These are phyloP conservation scores for Crax fasciolata DNA, from an alignment of 2,797 vertebrate species.

Conservation along the genomic window DNA sequence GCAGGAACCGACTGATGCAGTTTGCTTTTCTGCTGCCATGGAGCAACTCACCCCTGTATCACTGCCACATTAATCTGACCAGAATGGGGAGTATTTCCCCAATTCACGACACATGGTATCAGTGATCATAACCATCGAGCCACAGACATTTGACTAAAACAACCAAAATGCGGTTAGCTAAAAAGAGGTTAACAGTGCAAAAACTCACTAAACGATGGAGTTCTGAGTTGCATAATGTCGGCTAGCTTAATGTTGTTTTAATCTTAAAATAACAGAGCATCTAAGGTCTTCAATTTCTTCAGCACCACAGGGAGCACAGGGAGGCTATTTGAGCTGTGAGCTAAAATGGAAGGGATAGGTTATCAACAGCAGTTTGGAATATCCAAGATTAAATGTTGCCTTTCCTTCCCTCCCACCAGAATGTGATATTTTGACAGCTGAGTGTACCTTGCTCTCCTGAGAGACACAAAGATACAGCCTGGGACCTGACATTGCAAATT, in stretches of 20 bases:
- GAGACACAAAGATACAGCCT: neutral
- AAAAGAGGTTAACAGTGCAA: conserved; percentile 2
- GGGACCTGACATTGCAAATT: conserved; percentile 25
- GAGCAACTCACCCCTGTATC: neutral
- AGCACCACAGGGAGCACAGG: neutral
- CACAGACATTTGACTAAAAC: neutral
- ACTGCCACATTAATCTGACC: neutral
- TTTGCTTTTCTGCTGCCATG: neutral
- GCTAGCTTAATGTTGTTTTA: conserved; percentile 6
- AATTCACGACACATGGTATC: accelerated
- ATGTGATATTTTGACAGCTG: conserved; percentile 38
- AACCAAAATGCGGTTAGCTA: neutral
- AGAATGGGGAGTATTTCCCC: neutral
- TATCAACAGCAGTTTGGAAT: neutral
- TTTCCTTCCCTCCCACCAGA: conserved; percentile 15
- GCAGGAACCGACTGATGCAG: neutral
- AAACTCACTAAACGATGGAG: neutral
- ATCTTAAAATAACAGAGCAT: conserved; percentile 38
- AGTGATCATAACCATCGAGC: neutral
- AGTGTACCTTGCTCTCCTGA: neutral
- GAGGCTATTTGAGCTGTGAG: neutral
- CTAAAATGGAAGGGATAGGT: conserved; percentile 19
- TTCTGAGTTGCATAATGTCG: neutral
- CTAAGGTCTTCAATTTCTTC: conserved; percentile 18
- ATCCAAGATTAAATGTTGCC: neutral